Evolutionary conservation across 2,113 vertebrate species (phyloP).

Genomic region (Nansenia antarctica): DNA sequence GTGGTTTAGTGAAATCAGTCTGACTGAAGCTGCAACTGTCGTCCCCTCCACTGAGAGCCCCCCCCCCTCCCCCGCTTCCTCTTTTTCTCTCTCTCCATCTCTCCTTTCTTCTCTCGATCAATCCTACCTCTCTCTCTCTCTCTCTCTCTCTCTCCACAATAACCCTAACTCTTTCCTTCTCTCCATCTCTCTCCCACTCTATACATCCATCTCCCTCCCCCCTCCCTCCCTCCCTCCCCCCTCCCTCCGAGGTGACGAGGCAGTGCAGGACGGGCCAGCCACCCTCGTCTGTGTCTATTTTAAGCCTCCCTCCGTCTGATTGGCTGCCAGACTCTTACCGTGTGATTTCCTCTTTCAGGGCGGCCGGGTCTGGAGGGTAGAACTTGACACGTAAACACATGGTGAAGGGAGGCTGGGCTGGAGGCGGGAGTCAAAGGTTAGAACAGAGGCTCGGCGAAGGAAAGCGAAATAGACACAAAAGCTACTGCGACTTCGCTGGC

Average conservation of each 20-base stretch:
- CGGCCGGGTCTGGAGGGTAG: constrained; percentile 93
- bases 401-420: constrained; percentile 96
- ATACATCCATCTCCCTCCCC: too few species aligned
- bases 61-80: background rate
- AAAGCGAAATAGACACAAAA: background rate
- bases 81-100: background rate
- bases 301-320: background rate
- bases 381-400: constrained; percentile 99
- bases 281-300: background rate
- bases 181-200: background rate
- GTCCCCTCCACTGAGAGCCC: background rate
- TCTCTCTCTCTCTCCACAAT: background rate
- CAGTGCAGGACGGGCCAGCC: background rate
- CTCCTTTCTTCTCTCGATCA: too few species aligned
- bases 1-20: background rate
- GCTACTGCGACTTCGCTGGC: background rate
- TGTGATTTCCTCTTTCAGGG: constrained; percentile 97
- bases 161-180: too few species aligned
- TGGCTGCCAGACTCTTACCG: constrained; percentile 73
- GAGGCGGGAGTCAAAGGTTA: constrained; percentile 8
- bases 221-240: background rate
- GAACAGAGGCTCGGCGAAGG: background rate
- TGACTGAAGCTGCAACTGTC: too few species aligned
- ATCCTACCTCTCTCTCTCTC: too few species aligned
- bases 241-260: background rate